These are phyloP conservation scores for Siniperca chuatsi DNA, from an alignment of 2,113 vertebrate species.

Conservation along the genomic window DNA sequence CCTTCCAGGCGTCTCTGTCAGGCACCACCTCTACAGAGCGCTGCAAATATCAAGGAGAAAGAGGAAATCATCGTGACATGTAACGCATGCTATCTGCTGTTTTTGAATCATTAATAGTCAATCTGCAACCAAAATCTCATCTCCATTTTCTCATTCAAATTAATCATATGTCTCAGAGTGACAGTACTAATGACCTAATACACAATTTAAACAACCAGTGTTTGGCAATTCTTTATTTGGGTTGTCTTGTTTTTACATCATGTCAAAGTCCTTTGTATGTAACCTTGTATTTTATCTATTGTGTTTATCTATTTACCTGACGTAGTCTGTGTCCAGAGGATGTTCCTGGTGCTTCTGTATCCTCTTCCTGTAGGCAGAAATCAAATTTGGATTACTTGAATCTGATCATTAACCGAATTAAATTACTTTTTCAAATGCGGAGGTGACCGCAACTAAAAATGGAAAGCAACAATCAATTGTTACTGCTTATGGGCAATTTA, in stretches of 20 bases:
- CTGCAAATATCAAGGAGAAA: constrained; percentile 37
- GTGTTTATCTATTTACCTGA: constrained; percentile 68
- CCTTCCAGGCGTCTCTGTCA: constrained; percentile 93
- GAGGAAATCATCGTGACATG: neutral
- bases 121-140: neutral
- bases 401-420: neutral
- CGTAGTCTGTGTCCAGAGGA: constrained; percentile 88
- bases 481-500: neutral
- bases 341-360: constrained; percentile 87
- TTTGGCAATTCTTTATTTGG: neutral
- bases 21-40: constrained; percentile 73
- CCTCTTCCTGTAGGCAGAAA: constrained; percentile 83
- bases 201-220: neutral
- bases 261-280: neutral
- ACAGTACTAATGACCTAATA: neutral
- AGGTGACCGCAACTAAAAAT: neutral
- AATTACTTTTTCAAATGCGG: neutral
- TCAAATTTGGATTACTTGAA: constrained; percentile 19
- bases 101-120: neutral
- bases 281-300: neutral
- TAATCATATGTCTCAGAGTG: neutral
- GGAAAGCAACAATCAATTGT: neutral
- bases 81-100: neutral
- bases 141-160: neutral
- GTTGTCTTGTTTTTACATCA: neutral